phyloP scores from a whole-genome alignment of 2,888 invertebrate species.

The Tineola bisselliella region DNA sequence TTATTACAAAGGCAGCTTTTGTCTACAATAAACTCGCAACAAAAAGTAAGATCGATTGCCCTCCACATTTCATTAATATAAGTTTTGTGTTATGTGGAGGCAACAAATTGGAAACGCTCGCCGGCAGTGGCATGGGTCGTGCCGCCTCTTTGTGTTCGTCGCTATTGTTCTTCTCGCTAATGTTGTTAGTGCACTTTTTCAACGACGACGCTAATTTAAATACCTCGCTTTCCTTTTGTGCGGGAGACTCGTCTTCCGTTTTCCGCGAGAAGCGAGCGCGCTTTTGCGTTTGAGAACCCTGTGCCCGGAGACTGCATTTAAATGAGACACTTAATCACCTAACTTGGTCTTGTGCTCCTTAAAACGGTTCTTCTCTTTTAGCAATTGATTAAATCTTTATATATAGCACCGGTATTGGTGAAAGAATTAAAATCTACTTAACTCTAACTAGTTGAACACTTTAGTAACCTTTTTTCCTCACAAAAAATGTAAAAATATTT shows the following conservation, averaged over 20 bases:
- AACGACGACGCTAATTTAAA: slow-evolving; percentile 66
- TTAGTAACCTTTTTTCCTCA: background rate
- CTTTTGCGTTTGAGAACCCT: slow-evolving; percentile 62
- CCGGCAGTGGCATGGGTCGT: slow-evolving; percentile 23
- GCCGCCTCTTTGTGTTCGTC: slow-evolving; percentile 48
- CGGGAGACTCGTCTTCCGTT: slow-evolving; percentile 61
- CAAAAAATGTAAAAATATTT: no score
- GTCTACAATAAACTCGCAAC: background rate
- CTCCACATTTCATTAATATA: slow-evolving; percentile 6
- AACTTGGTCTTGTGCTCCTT: slow-evolving; percentile 52
- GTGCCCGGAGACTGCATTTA: slow-evolving; percentile 64
- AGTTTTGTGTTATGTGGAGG: background rate
- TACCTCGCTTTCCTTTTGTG: slow-evolving; percentile 63
- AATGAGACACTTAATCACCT: slow-evolving; percentile 68
- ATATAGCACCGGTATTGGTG: slow-evolving; percentile 13
- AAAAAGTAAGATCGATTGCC: background rate
- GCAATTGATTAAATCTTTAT: slow-evolving; percentile 37
- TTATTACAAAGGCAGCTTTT: background rate
- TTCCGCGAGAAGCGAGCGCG: slow-evolving; percentile 52
- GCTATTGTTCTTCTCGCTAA: slow-evolving; percentile 62
- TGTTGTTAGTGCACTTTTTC: slow-evolving; percentile 68
- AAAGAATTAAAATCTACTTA: slow-evolving; percentile 17
- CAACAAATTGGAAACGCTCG: background rate
- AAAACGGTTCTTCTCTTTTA: slow-evolving; percentile 53
- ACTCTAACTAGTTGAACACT: slow-evolving; percentile 9